phyloP scores from a whole-genome alignment of 2,888 invertebrate species.

The Amorpha juglandis region DNA sequence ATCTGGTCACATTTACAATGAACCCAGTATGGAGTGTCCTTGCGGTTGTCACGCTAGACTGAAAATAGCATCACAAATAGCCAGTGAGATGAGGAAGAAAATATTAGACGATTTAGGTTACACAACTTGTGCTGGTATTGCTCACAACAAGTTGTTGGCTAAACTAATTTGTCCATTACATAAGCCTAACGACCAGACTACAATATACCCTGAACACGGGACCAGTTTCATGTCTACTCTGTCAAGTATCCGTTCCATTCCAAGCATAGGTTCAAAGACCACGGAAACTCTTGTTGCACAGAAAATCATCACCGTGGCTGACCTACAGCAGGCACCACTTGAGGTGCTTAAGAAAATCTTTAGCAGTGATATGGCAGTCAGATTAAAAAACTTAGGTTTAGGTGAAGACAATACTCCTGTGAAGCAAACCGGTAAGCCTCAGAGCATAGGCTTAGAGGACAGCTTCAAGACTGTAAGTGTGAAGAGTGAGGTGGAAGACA shows the following conservation, averaged over 20 bases:
- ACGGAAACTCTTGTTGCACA: constrained; percentile 86
- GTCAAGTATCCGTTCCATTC: constrained; percentile 86
- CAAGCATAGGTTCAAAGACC: constrained; percentile 90
- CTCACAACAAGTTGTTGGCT: constrained; percentile 92
- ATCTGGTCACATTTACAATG: constrained; percentile 85
- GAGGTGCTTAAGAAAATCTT: constrained; percentile 86
- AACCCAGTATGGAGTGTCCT: constrained; percentile 84
- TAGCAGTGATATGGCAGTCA: constrained; percentile 87
- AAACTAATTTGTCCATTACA: constrained; percentile 89
- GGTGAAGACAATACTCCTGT: constrained; percentile 90
- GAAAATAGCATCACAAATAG: constrained; percentile 88
- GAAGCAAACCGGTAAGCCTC: constrained; percentile 90
- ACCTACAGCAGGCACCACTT: constrained; percentile 86
- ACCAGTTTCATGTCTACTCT: constrained; percentile 87
- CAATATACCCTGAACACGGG: constrained; percentile 88
- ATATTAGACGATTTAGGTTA: constrained; percentile 88
- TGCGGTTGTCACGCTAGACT: constrained; percentile 91
- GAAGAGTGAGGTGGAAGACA: constrained; percentile 89
- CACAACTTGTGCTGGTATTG: constrained; percentile 92
- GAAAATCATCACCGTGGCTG: constrained; percentile 87
- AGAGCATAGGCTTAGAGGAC: constrained; percentile 92
- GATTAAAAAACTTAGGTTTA: constrained; percentile 87
- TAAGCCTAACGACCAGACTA: constrained; percentile 93
- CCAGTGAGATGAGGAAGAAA: constrained; percentile 89
- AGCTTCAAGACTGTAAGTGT: constrained; percentile 89